phyloP scores from a whole-genome alignment of 1,140 invertebrate species.

The Philaenus spumarius region DNA sequence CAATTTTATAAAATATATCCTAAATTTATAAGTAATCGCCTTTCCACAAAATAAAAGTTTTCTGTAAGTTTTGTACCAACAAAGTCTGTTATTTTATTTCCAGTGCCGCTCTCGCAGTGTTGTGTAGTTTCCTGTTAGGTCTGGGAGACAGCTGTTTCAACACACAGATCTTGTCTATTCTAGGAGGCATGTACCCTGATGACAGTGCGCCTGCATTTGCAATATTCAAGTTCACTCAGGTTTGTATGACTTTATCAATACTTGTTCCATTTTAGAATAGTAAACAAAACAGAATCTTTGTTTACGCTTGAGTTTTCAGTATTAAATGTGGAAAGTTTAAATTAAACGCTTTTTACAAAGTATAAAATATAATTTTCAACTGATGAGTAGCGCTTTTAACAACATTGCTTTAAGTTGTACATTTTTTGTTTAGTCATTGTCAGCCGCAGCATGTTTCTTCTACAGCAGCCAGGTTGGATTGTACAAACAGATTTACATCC shows the following conservation, averaged over 20 bases:
- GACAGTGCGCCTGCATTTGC: slow-evolving; percentile 34
- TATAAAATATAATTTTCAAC: no score
- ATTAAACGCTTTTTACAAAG: no score
- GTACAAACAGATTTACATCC: slow-evolving; percentile 70
- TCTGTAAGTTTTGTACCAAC: no score
- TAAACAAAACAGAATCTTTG: no score
- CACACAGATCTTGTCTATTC: slow-evolving; percentile 92
- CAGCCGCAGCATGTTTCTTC: slow-evolving; percentile 82
- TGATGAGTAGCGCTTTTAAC: not conserved
- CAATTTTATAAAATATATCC: no score
- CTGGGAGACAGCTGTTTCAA: slow-evolving; percentile 96
- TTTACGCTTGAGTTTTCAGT: no score
- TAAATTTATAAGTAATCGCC: no score
- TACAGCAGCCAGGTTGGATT: slow-evolving; percentile 73
- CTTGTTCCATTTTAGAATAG: no score
- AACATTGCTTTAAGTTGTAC: not conserved
- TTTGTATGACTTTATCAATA: no score
- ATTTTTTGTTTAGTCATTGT: slow-evolving; percentile 66
- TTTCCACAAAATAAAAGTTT: no score
- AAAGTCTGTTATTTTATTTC: not conserved
- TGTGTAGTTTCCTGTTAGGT: slow-evolving; percentile 86
- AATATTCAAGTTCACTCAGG: slow-evolving; percentile 34
- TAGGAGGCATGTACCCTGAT: slow-evolving; percentile 66
- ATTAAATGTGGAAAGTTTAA: no score
- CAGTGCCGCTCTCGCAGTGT: slow-evolving; percentile 57